A percentile compares a stretch with the other conserved stretches of the same genome.
Evolutionary conservation across 2,888 invertebrate genomes (phyloP).

Genomic region (Drosophila emarginata): DNA sequence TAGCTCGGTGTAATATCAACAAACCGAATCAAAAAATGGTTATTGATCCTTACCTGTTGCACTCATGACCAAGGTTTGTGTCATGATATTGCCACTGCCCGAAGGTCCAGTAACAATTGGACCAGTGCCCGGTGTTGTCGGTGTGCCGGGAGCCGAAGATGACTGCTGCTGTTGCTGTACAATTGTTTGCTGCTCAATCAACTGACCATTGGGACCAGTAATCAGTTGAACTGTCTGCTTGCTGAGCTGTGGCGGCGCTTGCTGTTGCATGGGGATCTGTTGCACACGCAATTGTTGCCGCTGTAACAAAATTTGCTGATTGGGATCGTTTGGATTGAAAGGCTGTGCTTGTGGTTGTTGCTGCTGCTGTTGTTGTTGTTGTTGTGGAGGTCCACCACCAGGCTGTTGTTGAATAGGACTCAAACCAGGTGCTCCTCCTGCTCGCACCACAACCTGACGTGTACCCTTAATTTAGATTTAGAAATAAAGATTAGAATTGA

Average conservation of each 20-base stretch:
- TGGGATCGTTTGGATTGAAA: constrained; percentile 80
- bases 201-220: constrained; percentile 66
- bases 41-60: constrained; percentile 56
- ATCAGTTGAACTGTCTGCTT: constrained; percentile 80
- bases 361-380: constrained; percentile 54
- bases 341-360: constrained; percentile 57
- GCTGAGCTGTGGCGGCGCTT: constrained; percentile 62
- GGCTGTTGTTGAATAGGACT: constrained; percentile 77
- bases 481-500: not conserved
- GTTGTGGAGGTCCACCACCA: constrained; percentile 49
- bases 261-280: constrained; percentile 76
- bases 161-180: constrained; percentile 59
- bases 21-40: no score
- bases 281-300: constrained; percentile 80
- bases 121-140: constrained; percentile 53
- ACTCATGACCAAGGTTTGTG: constrained; percentile 74
- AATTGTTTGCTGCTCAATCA: constrained; percentile 73
- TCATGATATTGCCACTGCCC: constrained; percentile 62
- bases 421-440: constrained; percentile 80
- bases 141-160: constrained; percentile 55
- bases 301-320: constrained; percentile 80
- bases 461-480: constrained; percentile 80
- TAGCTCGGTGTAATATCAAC: no score
- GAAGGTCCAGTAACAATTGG: constrained; percentile 41
- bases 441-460: constrained; percentile 84